A percentile compares a stretch with the other conserved stretches of the same genome.
Evolutionary conservation across 1,140 invertebrate genomes (phyloP).

Genomic region (Lepidotrigona ventralis): DNA sequence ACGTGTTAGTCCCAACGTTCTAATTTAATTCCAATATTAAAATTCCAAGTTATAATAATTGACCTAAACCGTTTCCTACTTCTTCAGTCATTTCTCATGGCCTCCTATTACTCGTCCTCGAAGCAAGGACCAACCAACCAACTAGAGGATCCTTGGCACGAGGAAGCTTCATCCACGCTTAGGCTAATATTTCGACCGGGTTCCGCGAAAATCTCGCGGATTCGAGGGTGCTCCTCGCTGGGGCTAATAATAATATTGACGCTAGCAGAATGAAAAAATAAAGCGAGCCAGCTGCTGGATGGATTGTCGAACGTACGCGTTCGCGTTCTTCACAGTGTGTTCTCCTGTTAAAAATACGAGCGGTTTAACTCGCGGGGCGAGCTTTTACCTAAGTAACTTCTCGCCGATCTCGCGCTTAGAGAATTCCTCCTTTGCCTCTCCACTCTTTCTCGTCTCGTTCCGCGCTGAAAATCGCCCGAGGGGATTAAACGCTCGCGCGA

Average conservation of each 20-base stretch:
- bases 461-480: slow-evolving; percentile 4
- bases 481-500: slow-evolving; percentile 10
- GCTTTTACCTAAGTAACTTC: background rate
- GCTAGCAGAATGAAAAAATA: slow-evolving; percentile 38
- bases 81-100: background rate
- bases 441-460: slow-evolving; percentile 9
- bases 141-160: background rate
- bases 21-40: too few species aligned
- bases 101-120: background rate
- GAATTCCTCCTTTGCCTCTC: background rate
- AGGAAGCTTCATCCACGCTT: background rate
- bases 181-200: slow-evolving; percentile 4
- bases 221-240: background rate
- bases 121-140: background rate
- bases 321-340: slow-evolving; percentile 21
- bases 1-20: too few species aligned
- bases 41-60: too few species aligned
- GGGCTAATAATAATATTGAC: slow-evolving; percentile 41
- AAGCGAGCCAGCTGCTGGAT: slow-evolving; percentile 25
- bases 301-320: slow-evolving; percentile 18
- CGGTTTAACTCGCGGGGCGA: background rate
- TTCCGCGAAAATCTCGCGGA: slow-evolving; percentile 11
- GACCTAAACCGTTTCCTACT: background rate
- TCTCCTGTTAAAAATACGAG: slow-evolving; percentile 35
- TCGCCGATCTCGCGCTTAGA: background rate